Base-by-base conservation (phyloP, 2,888 invertebrate species). In the Cataglyphis albicans region DNA sequence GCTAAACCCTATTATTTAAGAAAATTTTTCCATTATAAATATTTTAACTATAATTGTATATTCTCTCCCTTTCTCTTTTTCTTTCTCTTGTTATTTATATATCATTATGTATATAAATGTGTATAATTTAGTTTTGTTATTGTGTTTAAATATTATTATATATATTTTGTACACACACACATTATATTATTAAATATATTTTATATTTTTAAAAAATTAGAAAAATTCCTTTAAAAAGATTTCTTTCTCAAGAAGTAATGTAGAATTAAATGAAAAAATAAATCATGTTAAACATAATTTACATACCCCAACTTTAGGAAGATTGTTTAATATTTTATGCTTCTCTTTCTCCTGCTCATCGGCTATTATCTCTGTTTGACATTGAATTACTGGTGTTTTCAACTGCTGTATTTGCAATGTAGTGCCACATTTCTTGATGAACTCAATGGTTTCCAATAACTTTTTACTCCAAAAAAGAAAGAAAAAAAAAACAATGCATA, bases 361-460 rank as follows among this genome's bases (percentile, higher is more conserved):
- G 10, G 82, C 63, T 52, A 70, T 44, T 15, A 35, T 29, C 18
- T 84, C 82, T 59, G 88, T 82, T 75, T 86, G 85, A 55, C 76
- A 85, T 74, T 68, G 87, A 55, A 29, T 80, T 1, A 25, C 35
- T 57, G 75, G 38, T 21, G 65, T 72, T 21, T 74, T 84, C 5
- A 82, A 72, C 63, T 81, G 93, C 88, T 35, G 88, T 92, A 63
- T 57, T 41, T 57, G 67, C 3, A 91, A 90, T 48, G 93, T 93
- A 57, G 93, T 92, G 1, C 93, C 93, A 80, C 96, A 95, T 88
- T 97, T 97, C 91, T 97, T 97, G 21, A 98, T 95, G 91, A 96
- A 96, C 89, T 98, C 97, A 74, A 98, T 96, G 92, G 97, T 96
- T 92, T 98, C 97, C 64, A 96, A 95, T 0, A 98, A 95, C 92